Conservation (phyloP, 2,113 vertebrate genomes). For the Ahaetulla prasina region DNA sequence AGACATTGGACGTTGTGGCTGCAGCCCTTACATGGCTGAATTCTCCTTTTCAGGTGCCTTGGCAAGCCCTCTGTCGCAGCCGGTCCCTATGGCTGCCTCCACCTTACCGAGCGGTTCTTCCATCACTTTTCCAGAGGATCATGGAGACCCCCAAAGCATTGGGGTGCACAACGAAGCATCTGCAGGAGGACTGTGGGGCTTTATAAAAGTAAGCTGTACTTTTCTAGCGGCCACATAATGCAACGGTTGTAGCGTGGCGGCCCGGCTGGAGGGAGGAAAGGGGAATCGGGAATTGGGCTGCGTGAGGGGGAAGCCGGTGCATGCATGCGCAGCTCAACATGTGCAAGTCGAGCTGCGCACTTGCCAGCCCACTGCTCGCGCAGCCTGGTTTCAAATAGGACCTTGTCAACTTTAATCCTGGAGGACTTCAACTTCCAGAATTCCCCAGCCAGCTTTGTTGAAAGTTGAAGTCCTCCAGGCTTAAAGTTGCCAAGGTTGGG, state of each 20-base stretch:
- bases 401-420: too few species aligned
- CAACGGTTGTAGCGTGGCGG: neutral
- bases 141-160: constrained; percentile 76
- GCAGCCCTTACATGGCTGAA: neutral
- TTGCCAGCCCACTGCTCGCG: too few species aligned
- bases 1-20: neutral
- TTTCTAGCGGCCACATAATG: neutral
- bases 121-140: constrained; percentile 93
- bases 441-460: too few species aligned
- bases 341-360: too few species aligned
- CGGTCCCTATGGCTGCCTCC: constrained; percentile 61
- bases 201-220: constrained; percentile 80
- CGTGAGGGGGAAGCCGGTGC: neutral
- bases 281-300: neutral
- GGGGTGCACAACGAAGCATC: constrained; percentile 45
- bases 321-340: too few species aligned
- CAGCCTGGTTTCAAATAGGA: too few species aligned
- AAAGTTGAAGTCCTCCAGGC: too few species aligned
- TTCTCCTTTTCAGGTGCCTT: constrained; percentile 64
- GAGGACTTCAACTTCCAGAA: too few species aligned
- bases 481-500: too few species aligned
- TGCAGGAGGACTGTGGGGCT: constrained; percentile 88
- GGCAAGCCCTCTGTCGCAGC: constrained; percentile 77
- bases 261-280: too few species aligned
- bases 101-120: constrained; percentile 72